Percentiles rank a stretch among this genome's conserved stretches.
phyloP scores from a whole-genome alignment of 2,888 invertebrate genomes.

The Scrobipalpa atriplicella region DNA sequence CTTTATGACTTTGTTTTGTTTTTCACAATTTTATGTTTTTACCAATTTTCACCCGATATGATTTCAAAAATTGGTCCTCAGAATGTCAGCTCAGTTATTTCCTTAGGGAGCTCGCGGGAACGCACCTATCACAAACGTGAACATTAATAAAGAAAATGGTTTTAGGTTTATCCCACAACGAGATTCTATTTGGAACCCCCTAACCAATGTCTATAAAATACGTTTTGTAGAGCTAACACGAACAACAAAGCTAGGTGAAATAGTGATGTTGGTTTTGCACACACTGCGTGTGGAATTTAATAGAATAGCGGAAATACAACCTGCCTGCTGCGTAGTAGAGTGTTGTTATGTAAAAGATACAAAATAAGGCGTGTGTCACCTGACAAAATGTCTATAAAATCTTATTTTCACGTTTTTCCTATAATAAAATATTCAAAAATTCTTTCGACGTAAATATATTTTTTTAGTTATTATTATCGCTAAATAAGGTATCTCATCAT shows the following conservation, averaged over 20 bases:
- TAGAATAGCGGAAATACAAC: neutral
- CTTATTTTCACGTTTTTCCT: no score
- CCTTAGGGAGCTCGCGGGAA: constrained; percentile 61
- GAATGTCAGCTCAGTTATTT: constrained; percentile 56
- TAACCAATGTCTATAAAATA: constrained; percentile 63
- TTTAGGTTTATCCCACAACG: constrained; percentile 57
- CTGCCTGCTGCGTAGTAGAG: neutral
- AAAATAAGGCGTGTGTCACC: no score
- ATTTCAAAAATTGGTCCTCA: constrained; percentile 7
- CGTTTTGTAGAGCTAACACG: constrained; percentile 53
- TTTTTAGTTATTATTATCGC: no score
- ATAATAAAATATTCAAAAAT: no score
- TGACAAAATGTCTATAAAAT: no score
- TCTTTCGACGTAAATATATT: no score
- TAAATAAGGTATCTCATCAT: no score
- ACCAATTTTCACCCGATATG: no score
- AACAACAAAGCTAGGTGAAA: constrained; percentile 43
- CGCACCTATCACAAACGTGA: constrained; percentile 57
- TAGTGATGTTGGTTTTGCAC: constrained; percentile 47
- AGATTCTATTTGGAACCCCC: constrained; percentile 56
- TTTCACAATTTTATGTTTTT: no score
- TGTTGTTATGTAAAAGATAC: no score
- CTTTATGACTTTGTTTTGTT: no score
- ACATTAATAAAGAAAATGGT: constrained; percentile 63
- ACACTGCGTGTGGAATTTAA: neutral